Percentiles rank a stretch among this genome's conserved stretches.
phyloP scores from a whole-genome alignment of 2,888 invertebrate genomes.

The Serrognathus titanus region DNA sequence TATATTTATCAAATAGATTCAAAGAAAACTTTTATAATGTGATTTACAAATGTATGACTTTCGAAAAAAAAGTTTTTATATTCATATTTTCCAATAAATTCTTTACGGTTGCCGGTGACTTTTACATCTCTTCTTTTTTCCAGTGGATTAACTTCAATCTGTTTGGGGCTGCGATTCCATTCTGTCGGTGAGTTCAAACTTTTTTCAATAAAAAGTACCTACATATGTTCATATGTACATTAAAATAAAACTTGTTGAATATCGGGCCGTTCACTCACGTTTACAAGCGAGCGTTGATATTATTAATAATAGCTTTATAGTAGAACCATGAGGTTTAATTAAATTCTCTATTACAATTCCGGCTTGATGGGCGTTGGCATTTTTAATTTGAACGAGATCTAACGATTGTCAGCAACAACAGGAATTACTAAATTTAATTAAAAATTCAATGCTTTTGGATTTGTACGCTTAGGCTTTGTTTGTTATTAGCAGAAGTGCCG shows the following conservation, averaged over 20 bases:
- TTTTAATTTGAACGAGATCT: slow-evolving; percentile 27
- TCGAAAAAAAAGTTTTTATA: slow-evolving; percentile 53
- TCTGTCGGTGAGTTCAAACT: slow-evolving; percentile 13
- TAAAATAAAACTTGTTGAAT: slow-evolving; percentile 55
- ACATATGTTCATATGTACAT: neutral
- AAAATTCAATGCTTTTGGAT: slow-evolving; percentile 13
- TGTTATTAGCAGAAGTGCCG: too few relatives aligned
- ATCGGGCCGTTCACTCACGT: slow-evolving; percentile 55
- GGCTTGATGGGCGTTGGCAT: slow-evolving; percentile 27
- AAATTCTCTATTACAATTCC: slow-evolving; percentile 25
- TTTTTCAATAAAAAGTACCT: neutral
- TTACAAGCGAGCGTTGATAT: neutral
- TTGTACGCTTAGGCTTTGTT: too few relatives aligned
- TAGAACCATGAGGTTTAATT: slow-evolving; percentile 23
- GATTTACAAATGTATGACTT: slow-evolving; percentile 47
- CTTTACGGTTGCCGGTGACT: neutral
- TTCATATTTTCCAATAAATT: slow-evolving; percentile 3
- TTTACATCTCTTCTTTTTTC: slow-evolving; percentile 22
- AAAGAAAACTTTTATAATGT: too few relatives aligned
- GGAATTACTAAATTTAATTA: slow-evolving; percentile 19
- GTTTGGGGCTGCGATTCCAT: slow-evolving; percentile 23
- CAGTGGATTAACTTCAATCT: slow-evolving; percentile 25
- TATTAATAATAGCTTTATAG: slow-evolving; percentile 17
- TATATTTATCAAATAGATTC: too few relatives aligned
- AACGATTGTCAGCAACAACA: slow-evolving; percentile 8